phyloP scores from a whole-genome alignment of 1,140 invertebrate genomes.

The Lordiphosa collinella region DNA sequence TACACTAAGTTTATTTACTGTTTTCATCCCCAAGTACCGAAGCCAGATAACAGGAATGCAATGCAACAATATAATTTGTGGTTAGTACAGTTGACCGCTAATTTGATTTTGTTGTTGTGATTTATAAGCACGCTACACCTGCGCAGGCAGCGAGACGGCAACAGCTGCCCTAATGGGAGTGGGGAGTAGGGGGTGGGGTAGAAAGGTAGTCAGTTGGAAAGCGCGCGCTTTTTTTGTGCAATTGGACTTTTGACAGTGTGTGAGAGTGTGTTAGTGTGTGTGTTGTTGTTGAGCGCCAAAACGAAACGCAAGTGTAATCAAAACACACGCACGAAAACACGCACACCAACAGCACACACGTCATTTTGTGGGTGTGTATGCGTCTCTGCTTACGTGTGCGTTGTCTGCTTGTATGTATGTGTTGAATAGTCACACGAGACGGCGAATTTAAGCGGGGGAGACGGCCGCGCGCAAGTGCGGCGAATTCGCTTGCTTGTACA shows the following conservation, averaged over 20 bases:
- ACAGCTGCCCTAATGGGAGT: slow-evolving; percentile 37
- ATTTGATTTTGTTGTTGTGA: slow-evolving; percentile 26
- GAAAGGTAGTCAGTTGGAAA: slow-evolving; percentile 27
- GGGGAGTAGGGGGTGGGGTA: neutral
- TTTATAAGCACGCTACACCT: slow-evolving; percentile 66
- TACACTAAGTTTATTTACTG: neutral
- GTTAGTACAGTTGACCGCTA: slow-evolving; percentile 5
- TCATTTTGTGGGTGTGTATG: slow-evolving; percentile 34
- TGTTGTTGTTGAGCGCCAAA: slow-evolving; percentile 54
- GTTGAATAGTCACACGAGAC: slow-evolving; percentile 1
- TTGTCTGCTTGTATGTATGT: slow-evolving; percentile 5
- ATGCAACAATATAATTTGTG: no score
- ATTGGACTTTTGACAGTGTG: slow-evolving; percentile 56
- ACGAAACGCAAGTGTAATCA: slow-evolving; percentile 68
- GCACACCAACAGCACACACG: slow-evolving; percentile 43
- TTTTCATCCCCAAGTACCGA: neutral
- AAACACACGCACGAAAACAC: slow-evolving; percentile 69
- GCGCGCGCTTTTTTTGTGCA: slow-evolving; percentile 68
- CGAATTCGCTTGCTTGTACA: slow-evolving; percentile 33
- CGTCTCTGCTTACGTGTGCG: slow-evolving; percentile 26
- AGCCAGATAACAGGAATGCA: no score
- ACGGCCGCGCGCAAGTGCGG: slow-evolving; percentile 27
- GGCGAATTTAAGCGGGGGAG: slow-evolving; percentile 27
- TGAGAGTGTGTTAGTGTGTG: slow-evolving; percentile 7
- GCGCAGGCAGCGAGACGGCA: slow-evolving; percentile 59